Conservation (phyloP, 92 coral and sea anemone species). For the Desmophyllum pertusum region DNA sequence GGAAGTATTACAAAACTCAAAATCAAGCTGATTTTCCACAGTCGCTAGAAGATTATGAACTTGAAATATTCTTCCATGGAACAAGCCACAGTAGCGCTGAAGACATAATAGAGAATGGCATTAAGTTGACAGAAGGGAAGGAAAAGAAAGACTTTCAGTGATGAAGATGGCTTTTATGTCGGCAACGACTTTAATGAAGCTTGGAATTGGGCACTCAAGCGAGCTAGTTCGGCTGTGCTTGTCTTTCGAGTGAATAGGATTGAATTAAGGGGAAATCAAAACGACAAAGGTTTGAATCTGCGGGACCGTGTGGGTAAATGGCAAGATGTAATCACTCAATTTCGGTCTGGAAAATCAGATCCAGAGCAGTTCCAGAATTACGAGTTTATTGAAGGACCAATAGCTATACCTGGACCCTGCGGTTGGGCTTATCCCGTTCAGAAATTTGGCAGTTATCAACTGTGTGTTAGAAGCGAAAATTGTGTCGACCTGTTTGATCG, state of each 20-base stretch:
- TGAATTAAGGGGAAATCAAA: conserved; percentile 19
- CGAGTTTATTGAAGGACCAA: conserved; percentile 70
- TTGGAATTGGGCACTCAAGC: conserved; percentile 21
- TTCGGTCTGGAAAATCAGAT: conserved; percentile 41
- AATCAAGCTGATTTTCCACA: background rate
- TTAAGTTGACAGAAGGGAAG: background rate
- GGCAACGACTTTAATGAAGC: conserved; percentile 34
- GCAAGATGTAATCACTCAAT: conserved; percentile 45
- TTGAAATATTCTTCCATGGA: conserved; percentile 19
- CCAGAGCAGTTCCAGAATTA: background rate
- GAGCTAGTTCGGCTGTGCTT: conserved; percentile 45
- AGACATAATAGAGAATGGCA: conserved; percentile 7
- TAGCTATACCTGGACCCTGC: conserved; percentile 27
- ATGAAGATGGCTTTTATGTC: conserved; percentile 61
- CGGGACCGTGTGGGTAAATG: conserved; percentile 1
- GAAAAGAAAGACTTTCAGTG: conserved; percentile 6
- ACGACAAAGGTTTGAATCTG: conserved; percentile 8
- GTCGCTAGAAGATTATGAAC: background rate
- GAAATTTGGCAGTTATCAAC: conserved; percentile 29
- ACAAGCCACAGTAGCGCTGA: background rate
- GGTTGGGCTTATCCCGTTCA: background rate
- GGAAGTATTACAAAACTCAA: background rate
- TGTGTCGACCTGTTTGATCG: conserved; percentile 40
- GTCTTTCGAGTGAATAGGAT: conserved; percentile 49
- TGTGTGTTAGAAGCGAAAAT: conserved; percentile 47